Evolutionary conservation across 1,140 invertebrate genomes (phyloP), one percentile per base, ranked within the genome.

Genomic region (Drosophila dunni): DNA sequence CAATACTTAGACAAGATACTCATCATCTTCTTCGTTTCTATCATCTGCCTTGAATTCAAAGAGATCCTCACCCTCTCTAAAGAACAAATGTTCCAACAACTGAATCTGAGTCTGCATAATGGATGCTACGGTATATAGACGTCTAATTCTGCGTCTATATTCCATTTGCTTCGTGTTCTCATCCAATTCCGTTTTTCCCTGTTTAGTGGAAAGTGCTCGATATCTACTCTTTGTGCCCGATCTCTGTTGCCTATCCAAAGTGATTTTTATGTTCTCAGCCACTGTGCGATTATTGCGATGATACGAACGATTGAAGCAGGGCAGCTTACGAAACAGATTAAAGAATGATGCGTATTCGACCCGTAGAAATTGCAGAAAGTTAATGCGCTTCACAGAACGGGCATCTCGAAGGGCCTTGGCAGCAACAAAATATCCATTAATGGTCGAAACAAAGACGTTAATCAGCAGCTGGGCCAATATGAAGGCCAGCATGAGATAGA

Each of bases 401-500:
- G 60, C 44, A 17, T 81, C 79, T 1, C 60, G 10, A 0, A 48
- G 11, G 0, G 7, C 20, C 15, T 75, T 71, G 0, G 76, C 74
- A 5, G 6, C 10, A 1, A 9, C 4, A 44, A 91, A 88, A 38
- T 76, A 70, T 13, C 73, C 46, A n/a, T 69, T 77, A 7, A 91
- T 80, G 0, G 78, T 58, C 2, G 90, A 77, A 5, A 75, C 67
- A 15, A 91, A 88, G 0, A 91, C 58, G n/a, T 91, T 91, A 3
- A 88, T 71, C 5, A 91, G 42, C 11, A 91, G 4, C 7, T 88
- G 60, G 13, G 66, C 46, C 34, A 91, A 7, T 0, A 84, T 13
- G 13, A 91, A 79, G 15, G 75, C 58, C 34, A 91, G 24, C 0
- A 75, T 9, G 0, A 73, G 2, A 70, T 89, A 90, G 0, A 80